These are phyloP conservation scores for Carlito syrichta DNA, from an alignment of 2,113 vertebrate genomes.

Conservation along the genomic window DNA sequence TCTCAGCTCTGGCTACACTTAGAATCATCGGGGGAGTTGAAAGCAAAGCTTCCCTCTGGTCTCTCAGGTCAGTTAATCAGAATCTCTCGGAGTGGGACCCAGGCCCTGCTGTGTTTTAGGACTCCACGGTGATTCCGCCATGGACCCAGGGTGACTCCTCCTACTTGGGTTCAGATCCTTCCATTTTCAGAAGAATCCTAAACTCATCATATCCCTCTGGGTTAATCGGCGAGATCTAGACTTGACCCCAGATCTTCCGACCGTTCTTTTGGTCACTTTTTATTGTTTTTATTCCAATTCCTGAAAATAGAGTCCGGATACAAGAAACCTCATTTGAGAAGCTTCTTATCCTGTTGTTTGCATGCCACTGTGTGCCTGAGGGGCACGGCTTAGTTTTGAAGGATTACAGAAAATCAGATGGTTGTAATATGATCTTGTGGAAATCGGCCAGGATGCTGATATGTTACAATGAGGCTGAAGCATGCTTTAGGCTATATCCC, in stretches of 20 bases:
- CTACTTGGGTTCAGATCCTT: not conserved
- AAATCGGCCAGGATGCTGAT: not conserved
- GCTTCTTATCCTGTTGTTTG: not conserved
- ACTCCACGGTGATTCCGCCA: rapidly evolving
- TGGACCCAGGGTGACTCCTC: not conserved
- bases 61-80: not conserved
- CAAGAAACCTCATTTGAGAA: not conserved
- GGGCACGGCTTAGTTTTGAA: not conserved
- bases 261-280: not conserved
- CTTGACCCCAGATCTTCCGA: not conserved
- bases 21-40: not conserved
- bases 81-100: not conserved
- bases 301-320: not conserved
- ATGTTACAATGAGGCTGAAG: not conserved
- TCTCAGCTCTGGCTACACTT: not conserved
- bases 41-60: not conserved
- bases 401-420: not conserved
- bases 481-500: not conserved
- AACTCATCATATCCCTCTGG: not conserved
- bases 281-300: not conserved
- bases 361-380: not conserved
- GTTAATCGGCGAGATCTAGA: not conserved
- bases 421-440: not conserved
- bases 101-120: not conserved
- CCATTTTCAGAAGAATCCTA: not conserved